phyloP scores from a whole-genome alignment of 2,797 vertebrate genomes.

The Sebastes goodei region DNA sequence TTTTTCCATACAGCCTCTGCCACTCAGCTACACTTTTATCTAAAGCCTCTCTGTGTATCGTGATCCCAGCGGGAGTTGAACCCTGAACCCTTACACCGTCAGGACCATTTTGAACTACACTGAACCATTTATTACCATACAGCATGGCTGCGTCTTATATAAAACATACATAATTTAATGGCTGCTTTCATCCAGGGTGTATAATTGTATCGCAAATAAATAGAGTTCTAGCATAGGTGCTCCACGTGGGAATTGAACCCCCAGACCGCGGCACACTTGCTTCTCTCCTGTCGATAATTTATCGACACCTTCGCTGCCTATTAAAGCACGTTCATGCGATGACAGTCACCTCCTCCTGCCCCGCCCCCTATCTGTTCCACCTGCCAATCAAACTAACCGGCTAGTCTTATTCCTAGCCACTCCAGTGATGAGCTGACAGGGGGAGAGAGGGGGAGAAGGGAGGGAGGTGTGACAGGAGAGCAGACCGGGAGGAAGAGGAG shows the following conservation, averaged over 20 bases:
- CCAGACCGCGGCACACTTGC: not conserved
- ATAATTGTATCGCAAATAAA: conserved; percentile 29
- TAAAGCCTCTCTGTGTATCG: not conserved
- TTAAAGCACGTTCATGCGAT: conserved; percentile 24
- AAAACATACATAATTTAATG: conserved; percentile 12
- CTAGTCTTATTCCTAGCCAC: conserved; percentile 35
- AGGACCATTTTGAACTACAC: conserved; percentile 17
- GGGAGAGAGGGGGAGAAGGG: not conserved
- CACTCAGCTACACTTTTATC: conserved; percentile 26
- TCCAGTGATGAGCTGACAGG: conserved; percentile 54
- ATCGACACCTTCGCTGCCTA: conserved; percentile 19
- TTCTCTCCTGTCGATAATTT: conserved; percentile 33
- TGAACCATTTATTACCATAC: conserved; percentile 20
- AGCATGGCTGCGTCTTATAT: not conserved
- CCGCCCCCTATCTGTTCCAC: conserved; percentile 34
- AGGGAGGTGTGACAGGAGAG: conserved; percentile 8
- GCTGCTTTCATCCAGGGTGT: conserved; percentile 6
- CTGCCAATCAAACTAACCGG: conserved; percentile 66
- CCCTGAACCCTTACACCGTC: conserved; percentile 8
- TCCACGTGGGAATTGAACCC: conserved; percentile 2
- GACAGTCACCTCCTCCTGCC: conserved; percentile 47
- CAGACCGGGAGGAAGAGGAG: not conserved
- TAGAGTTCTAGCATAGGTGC: conserved; percentile 3
- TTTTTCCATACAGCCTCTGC: not conserved
- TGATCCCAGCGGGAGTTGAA: conserved; percentile 14